These are phyloP conservation scores for Zonitis immaculata DNA, from an alignment of 2,888 invertebrate genomes.

Conservation along the genomic window DNA sequence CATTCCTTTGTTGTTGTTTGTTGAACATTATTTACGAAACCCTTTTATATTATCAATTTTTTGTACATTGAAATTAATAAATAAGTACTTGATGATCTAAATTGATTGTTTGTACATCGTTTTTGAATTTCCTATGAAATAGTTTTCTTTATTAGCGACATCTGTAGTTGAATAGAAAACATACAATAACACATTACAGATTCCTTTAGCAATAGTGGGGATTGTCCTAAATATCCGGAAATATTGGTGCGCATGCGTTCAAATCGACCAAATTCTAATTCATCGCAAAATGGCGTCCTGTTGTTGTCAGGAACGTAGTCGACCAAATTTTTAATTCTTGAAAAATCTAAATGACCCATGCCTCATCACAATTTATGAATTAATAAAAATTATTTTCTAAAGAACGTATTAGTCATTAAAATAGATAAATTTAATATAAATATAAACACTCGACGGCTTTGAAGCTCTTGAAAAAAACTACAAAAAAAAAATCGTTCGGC, in stretches of 20 bases:
- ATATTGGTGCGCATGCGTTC: background rate
- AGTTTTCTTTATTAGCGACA: too few species aligned
- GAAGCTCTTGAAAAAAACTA: slow-evolving; percentile 23
- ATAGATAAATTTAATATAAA: slow-evolving; percentile 25
- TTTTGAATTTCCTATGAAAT: too few species aligned
- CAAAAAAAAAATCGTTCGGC: slow-evolving; percentile 15
- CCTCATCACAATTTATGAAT: slow-evolving; percentile 41
- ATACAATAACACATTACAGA: too few species aligned
- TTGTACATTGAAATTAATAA: background rate
- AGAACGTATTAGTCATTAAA: slow-evolving; percentile 13
- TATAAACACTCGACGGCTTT: slow-evolving; percentile 4
- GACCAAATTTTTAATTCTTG: slow-evolving; percentile 34
- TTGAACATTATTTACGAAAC: background rate
- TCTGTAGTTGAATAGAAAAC: background rate
- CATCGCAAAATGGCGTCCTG: slow-evolving; percentile 45
- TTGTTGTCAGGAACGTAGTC: slow-evolving; percentile 44
- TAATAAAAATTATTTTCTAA: slow-evolving; percentile 27
- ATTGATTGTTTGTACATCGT: too few species aligned
- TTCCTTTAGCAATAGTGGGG: background rate
- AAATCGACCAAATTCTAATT: slow-evolving; percentile 7
- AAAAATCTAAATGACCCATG: slow-evolving; percentile 45
- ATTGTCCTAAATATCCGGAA: too few species aligned
- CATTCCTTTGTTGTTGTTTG: slow-evolving; percentile 15
- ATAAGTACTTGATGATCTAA: too few species aligned
- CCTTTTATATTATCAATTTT: background rate